phyloP scores from a whole-genome alignment of 2,113 vertebrate species.

The Origma solitaria region DNA sequence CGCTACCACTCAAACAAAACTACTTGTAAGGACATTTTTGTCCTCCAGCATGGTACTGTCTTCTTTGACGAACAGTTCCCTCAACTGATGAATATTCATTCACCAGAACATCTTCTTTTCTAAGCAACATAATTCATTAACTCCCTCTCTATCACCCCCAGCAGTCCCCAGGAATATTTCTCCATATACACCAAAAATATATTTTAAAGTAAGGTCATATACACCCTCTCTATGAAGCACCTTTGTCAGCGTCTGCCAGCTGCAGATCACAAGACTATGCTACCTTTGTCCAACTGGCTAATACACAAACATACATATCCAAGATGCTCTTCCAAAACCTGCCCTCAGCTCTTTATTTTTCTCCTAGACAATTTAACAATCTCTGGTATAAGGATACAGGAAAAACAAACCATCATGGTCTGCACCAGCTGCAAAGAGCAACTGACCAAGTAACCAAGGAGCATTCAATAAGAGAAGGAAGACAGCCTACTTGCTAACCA shows the following conservation, averaged over 20 bases:
- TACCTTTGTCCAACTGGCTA: neutral
- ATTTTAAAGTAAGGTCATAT: neutral
- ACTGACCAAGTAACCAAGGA: neutral
- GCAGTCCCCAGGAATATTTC: neutral
- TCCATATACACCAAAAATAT: neutral
- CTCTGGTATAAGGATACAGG: neutral
- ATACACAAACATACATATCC: neutral
- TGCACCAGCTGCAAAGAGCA: neutral
- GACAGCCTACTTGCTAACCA: neutral
- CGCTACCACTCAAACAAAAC: neutral
- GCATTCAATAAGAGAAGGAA: neutral
- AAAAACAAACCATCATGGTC: neutral
- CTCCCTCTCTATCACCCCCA: accelerated
- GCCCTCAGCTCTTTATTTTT: neutral
- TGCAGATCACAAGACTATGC: neutral
- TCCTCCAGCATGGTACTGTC: neutral
- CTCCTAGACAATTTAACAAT: neutral
- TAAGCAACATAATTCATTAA: neutral
- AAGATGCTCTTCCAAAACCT: neutral
- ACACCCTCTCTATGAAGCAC: neutral
- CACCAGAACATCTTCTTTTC: neutral
- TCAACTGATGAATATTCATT: neutral
- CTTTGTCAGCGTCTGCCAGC: neutral
- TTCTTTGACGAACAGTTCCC: neutral
- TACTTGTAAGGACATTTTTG: neutral